A percentile compares a stretch with the other conserved stretches of the same genome.
Conservation (phyloP, 2,888 invertebrate species). For the Ophion slaviceki region DNA sequence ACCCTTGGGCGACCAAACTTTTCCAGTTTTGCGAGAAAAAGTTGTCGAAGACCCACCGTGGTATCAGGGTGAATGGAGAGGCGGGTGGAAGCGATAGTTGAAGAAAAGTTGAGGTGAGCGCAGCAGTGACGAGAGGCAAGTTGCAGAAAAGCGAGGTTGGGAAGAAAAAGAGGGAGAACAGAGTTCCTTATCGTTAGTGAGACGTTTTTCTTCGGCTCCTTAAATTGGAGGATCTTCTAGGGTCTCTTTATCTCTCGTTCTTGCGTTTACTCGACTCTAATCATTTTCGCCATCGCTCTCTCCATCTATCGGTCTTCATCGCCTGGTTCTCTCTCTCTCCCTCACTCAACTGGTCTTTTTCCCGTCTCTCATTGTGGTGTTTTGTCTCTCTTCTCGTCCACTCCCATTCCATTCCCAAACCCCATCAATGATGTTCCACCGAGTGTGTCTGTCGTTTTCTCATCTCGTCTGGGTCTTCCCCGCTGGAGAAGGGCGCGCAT, state of each 20-base stretch:
- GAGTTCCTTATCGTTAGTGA: constrained; percentile 64
- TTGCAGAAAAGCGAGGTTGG: constrained; percentile 1
- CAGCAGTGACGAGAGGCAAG: constrained; percentile 33
- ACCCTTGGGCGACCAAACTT: constrained; percentile 40
- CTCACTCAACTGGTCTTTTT: neutral
- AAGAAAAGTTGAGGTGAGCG: constrained; percentile 28
- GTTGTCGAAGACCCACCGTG: constrained; percentile 34
- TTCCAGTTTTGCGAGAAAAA: constrained; percentile 48
- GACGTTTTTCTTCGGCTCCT: constrained; percentile 54
- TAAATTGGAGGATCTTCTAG: constrained; percentile 56
- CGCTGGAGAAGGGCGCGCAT: constrained; percentile 10
- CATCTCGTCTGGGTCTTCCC: neutral
- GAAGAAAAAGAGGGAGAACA: constrained; percentile 37
- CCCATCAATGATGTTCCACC: constrained; percentile 10
- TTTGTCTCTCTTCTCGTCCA: neutral
- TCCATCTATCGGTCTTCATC: neutral
- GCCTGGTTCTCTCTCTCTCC: neutral
- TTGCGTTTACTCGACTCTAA: neutral
- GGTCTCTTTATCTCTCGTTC: constrained; percentile 44
- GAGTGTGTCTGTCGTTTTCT: constrained; percentile 3
- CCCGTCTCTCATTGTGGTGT: neutral
- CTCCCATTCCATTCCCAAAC: neutral
- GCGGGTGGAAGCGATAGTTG: constrained; percentile 28
- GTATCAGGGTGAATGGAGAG: neutral
- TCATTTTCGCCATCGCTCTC: neutral